Evolutionary conservation across 2,797 vertebrate species (phyloP).

Genomic region (Thaleichthys pacificus): DNA sequence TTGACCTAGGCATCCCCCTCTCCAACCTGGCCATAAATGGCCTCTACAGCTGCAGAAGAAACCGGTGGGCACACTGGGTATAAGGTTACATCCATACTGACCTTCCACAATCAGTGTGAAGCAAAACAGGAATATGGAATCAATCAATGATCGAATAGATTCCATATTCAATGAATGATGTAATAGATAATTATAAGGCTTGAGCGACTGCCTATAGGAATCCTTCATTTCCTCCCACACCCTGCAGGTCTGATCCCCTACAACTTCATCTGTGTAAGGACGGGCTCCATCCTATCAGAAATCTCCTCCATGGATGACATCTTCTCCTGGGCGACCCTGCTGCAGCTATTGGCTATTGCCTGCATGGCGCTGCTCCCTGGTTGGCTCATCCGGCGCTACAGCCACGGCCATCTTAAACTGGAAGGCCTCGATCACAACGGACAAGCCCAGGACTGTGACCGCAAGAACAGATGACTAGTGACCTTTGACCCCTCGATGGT

Average conservation of each 20-base stretch:
- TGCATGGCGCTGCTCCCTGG: slow-evolving; percentile 87
- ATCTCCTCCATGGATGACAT: slow-evolving; percentile 90
- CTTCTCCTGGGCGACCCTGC: slow-evolving; percentile 89
- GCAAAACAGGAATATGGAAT: too few relatives aligned
- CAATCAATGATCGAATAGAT: too few relatives aligned
- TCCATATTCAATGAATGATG: not conserved
- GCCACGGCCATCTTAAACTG: slow-evolving; percentile 76
- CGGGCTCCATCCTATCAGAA: slow-evolving; percentile 90
- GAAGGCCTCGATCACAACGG: slow-evolving; percentile 55
- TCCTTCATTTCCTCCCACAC: too few relatives aligned
- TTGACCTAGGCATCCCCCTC: too few relatives aligned
- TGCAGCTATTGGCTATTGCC: slow-evolving; percentile 89
- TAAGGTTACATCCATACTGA: too few relatives aligned
- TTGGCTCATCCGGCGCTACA: slow-evolving; percentile 84
- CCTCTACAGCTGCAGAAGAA: too few relatives aligned
- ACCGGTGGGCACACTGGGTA: too few relatives aligned
- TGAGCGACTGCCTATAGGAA: not conserved
- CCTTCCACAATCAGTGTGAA: too few relatives aligned
- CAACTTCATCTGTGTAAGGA: slow-evolving; percentile 97
- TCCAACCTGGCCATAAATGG: too few relatives aligned
- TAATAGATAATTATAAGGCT: not conserved
- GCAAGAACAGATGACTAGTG: not conserved
- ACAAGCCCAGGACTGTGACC: not conserved
- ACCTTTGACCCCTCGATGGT: not conserved
- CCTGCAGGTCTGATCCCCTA: slow-evolving; percentile 90